These are phyloP conservation scores for Galaxea fascicularis DNA, from an alignment of 92 coral and sea anemone species.

Conservation along the genomic window DNA sequence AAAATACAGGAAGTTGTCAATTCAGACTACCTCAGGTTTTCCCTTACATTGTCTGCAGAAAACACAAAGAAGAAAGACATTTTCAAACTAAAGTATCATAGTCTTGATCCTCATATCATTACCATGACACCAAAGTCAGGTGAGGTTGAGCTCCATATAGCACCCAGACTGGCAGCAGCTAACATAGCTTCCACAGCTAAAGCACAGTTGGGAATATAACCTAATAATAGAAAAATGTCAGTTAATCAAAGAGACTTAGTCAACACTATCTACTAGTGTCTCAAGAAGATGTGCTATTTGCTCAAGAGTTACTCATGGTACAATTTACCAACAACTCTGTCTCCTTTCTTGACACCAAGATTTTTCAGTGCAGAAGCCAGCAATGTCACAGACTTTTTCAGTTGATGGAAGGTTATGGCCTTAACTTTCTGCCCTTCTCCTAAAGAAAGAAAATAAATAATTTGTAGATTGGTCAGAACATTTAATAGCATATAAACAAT, in stretches of 20 bases:
- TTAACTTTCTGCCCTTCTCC: slow-evolving; percentile 90
- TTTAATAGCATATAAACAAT: no score
- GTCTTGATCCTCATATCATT: not conserved
- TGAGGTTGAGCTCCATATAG: slow-evolving; percentile 99
- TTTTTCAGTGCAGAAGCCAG: slow-evolving; percentile 91
- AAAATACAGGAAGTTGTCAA: no score
- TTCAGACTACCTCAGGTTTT: no score
- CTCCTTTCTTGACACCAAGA: slow-evolving; percentile 91
- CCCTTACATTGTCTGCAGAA: no score
- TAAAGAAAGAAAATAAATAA: slow-evolving; percentile 16
- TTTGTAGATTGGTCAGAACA: no score
- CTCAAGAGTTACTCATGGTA: not conserved
- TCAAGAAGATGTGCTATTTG: no score
- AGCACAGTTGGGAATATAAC: slow-evolving; percentile 96
- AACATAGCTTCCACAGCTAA: slow-evolving; percentile 96
- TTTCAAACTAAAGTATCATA: no score
- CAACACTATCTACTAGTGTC: not conserved
- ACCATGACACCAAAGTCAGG: slow-evolving; percentile 97
- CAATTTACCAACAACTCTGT: slow-evolving; percentile 94
- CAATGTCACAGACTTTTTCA: slow-evolving; percentile 74
- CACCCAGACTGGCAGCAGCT: slow-evolving; percentile 96
- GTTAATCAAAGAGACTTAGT: not conserved
- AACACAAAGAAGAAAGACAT: no score
- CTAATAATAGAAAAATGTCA: slow-evolving; percentile 39
- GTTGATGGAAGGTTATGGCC: slow-evolving; percentile 76